phyloP scores from a whole-genome alignment of 1,140 invertebrate species.

The Drosophila punjabiensis region DNA sequence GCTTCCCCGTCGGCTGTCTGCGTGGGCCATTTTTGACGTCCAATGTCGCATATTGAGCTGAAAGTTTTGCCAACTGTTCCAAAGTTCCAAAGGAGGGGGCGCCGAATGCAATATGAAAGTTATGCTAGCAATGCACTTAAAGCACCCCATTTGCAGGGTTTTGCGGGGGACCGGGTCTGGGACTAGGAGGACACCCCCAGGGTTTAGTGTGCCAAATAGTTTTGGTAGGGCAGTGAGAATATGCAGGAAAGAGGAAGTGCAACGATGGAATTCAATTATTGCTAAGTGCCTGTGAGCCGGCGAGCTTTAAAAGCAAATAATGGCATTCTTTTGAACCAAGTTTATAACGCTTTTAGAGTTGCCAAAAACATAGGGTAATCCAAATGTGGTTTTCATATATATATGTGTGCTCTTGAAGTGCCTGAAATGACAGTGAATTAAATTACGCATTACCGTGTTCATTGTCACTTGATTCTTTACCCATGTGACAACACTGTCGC shows the following conservation, averaged over 20 bases:
- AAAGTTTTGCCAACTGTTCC: constrained; percentile 62
- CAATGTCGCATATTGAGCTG: constrained; percentile 57
- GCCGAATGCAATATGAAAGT: constrained; percentile 63
- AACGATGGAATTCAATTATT: constrained; percentile 67
- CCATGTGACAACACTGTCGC: constrained; percentile 3
- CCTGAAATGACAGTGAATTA: constrained; percentile 2
- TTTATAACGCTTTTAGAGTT: constrained; percentile 22
- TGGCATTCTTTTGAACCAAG: constrained; percentile 11
- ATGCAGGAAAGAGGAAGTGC: constrained; percentile 37
- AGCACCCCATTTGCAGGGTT: not conserved
- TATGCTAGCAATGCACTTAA: constrained; percentile 67
- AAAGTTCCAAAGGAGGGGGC: constrained; percentile 13
- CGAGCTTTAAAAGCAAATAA: constrained; percentile 41
- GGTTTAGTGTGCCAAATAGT: constrained; percentile 56
- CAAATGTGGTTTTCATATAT: constrained; percentile 5
- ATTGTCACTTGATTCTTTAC: constrained; percentile 23
- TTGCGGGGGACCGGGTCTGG: constrained; percentile 15
- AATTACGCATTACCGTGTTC: constrained; percentile 12
- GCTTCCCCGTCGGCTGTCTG: constrained; percentile 2
- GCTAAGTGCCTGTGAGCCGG: constrained; percentile 47
- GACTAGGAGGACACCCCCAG: constrained; percentile 37
- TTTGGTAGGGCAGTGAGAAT: constrained; percentile 43
- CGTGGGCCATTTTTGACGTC: constrained; percentile 43
- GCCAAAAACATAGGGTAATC: constrained; percentile 4
- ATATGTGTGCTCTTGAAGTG: constrained; percentile 7